Evolutionary conservation across 2,113 vertebrate species (phyloP).

Genomic region (Balaeniceps rex): DNA sequence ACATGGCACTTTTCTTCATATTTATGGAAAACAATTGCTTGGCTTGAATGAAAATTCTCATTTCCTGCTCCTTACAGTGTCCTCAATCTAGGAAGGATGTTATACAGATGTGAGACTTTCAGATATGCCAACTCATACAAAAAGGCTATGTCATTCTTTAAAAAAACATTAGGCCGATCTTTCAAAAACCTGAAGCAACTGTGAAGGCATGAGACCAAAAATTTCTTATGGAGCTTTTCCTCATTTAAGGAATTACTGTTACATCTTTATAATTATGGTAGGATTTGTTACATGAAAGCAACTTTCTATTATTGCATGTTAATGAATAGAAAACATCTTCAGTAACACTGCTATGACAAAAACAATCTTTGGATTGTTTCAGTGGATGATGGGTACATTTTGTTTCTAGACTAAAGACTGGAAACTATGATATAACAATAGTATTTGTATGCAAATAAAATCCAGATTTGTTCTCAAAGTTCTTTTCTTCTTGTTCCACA

Average conservation of each 20-base stretch:
- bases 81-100: background rate
- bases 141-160: background rate
- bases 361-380: background rate
- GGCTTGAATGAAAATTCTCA: background rate
- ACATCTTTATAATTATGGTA: background rate
- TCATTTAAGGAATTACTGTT: background rate
- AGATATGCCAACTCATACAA: background rate
- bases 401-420: background rate
- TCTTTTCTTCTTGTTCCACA: background rate
- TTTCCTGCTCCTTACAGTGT: background rate
- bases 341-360: background rate
- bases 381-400: background rate
- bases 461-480: background rate
- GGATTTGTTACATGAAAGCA: background rate
- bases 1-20: background rate
- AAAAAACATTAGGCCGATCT: background rate
- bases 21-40: background rate
- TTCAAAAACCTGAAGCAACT: background rate
- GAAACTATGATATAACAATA: background rate
- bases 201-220: background rate
- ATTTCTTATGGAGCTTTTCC: background rate
- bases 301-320: background rate
- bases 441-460: background rate
- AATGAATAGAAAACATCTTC: background rate
- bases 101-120: background rate